Evolutionary conservation across 2,113 vertebrate genomes (phyloP), one percentile per base, ranked within the genome.

Genomic region (Sialia sialis): DNA sequence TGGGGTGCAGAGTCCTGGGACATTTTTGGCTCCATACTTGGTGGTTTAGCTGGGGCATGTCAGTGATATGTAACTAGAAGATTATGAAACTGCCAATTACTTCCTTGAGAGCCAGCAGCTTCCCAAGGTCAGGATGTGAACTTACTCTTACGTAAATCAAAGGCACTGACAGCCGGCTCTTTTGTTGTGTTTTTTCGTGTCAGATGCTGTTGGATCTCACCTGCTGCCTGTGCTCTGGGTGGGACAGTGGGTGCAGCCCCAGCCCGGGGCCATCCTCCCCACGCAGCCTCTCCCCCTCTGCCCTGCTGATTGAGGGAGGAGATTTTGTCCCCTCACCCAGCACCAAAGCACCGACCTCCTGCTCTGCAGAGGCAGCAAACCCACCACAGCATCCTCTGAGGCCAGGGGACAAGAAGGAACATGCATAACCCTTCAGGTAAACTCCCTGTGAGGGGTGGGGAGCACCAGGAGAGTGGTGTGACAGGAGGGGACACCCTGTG

Each of bases 351-450:
- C 26, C 16, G 1, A 46, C 18, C 16, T 34, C 41, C 70, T 15
- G 34, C 69, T 81, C 93, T 49, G 49, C 55, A 66, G 75, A 85
- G 72, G 13, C 66, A 84, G 49, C 70, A 79, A 84, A 68, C 54
- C 30, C 91, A 20, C 70, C 15, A 30, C 78, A 68, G 62, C 83
- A 63, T 7, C 87, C 29, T 84, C 76, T 14, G 69, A 86, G 73
- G 29, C 76, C 2, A 20, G n/a, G 36, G 38, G 9, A 55, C 58
- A 56, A 90, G 85, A 80, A 58, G 34, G 39, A 69, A 77, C 91
- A 96, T 96, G 96, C 93, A 83, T 5, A 60, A 26, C 20, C 89
- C 89, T n/a, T 7, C 95, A 97, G 96, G 96, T 96, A 97, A 96
- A 67, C 48, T 85, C 52, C 63, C 74, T 11, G 0, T 9, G 66